phyloP scores from a whole-genome alignment of 2,113 vertebrate genomes.

The Eclectus roratus region DNA sequence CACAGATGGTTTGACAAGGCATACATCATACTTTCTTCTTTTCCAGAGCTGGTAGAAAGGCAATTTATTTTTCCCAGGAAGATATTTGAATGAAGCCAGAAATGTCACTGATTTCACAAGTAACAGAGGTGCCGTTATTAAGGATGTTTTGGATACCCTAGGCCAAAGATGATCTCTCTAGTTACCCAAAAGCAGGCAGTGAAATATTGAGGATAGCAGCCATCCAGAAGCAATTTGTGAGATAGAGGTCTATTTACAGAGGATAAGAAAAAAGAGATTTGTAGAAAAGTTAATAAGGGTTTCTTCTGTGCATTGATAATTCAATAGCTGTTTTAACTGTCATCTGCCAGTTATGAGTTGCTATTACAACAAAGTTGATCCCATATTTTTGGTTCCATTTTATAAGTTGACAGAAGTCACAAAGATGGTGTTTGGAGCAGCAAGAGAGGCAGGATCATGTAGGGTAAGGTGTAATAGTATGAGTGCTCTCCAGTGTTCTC shows the following conservation, averaged over 20 bases:
- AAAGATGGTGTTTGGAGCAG: background rate
- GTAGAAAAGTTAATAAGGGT: background rate
- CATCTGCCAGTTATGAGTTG: background rate
- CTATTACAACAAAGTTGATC: background rate
- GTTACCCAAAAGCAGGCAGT: background rate
- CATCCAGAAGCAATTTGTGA: background rate
- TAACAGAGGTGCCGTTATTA: background rate
- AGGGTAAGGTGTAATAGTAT: background rate
- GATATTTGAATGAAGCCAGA: background rate
- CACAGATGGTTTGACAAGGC: background rate
- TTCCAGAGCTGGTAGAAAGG: background rate
- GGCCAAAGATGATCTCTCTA: background rate
- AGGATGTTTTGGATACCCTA: background rate
- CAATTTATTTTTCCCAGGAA: background rate
- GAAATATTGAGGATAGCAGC: background rate
- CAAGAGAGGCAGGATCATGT: background rate
- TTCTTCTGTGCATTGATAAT: background rate
- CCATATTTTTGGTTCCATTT: background rate
- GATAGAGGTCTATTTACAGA: background rate
- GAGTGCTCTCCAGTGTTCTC: background rate
- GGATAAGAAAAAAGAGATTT: background rate
- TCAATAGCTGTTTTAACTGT: background rate
- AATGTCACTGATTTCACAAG: constrained; percentile 1
- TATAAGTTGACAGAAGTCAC: background rate
- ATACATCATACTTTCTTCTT: background rate